Conservation (phyloP, 2,888 invertebrate species). For the Oscheius sp. region DNA sequence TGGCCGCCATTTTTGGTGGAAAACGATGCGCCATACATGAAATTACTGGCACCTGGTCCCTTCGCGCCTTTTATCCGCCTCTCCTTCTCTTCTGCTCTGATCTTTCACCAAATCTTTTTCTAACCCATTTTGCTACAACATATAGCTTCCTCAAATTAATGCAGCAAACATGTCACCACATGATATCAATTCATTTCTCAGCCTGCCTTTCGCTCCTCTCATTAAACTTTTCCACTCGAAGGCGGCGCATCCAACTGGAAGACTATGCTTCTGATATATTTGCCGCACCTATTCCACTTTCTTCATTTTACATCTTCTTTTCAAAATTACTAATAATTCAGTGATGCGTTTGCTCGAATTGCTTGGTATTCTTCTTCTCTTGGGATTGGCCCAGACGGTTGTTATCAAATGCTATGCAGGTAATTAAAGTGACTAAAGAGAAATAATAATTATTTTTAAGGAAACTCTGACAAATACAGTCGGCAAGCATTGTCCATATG, state of each 20-base stretch:
- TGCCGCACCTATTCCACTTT: neutral
- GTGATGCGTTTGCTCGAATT: neutral
- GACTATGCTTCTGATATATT: neutral
- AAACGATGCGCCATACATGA: too few species aligned
- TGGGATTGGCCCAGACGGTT: neutral
- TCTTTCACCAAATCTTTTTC: neutral
- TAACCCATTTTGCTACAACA: neutral
- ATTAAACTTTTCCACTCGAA: slow-evolving; percentile 27
- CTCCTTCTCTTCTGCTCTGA: neutral
- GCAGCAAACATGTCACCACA: neutral
- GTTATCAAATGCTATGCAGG: slow-evolving; percentile 20
- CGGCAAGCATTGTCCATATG: slow-evolving; percentile 23
- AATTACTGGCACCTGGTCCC: neutral
- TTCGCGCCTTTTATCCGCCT: neutral
- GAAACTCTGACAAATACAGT: slow-evolving; percentile 6
- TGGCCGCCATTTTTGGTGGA: too few species aligned
- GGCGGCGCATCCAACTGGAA: slow-evolving; percentile 16
- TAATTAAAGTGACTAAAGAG: neutral
- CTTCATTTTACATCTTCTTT: neutral
- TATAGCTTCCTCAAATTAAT: neutral
- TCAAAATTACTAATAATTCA: neutral
- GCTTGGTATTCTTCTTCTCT: neutral
- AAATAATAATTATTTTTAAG: neutral
- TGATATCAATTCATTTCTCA: slow-evolving; percentile 14
- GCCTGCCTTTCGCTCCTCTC: slow-evolving; percentile 11